Evolutionary conservation across 1,140 invertebrate genomes (phyloP).

Genomic region (Diorhabda sublineata): DNA sequence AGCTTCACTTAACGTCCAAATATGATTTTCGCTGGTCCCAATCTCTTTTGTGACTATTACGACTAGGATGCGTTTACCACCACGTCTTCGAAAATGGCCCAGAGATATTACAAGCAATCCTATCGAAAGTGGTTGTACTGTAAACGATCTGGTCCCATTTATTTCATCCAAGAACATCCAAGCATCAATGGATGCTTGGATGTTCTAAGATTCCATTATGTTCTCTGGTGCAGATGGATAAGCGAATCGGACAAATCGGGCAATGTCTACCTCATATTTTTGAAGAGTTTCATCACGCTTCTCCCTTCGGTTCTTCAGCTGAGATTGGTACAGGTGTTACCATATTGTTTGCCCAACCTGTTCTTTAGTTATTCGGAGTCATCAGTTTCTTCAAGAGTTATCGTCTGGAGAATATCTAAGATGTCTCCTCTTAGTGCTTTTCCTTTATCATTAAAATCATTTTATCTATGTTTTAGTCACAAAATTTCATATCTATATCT

Average conservation of each 20-base stretch:
- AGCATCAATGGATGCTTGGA: neutral
- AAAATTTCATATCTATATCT: no score
- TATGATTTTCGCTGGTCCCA: no score
- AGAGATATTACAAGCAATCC: no score
- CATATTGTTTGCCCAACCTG: neutral
- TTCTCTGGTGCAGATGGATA: neutral
- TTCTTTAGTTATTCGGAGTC: neutral
- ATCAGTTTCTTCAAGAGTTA: neutral
- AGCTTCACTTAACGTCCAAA: no score
- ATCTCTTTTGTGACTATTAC: no score
- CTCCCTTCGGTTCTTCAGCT: neutral
- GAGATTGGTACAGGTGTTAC: neutral
- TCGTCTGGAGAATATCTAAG: neutral
- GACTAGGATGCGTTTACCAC: no score
- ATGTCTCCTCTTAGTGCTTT: neutral
- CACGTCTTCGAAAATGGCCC: no score
- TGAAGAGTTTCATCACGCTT: neutral
- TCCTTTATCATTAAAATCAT: no score
- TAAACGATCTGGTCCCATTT: no score
- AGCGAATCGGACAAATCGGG: neutral
- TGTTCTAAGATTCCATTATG: neutral
- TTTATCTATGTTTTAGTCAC: no score
- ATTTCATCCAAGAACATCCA: no score
- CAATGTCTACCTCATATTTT: neutral
- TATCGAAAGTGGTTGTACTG: no score